These are phyloP conservation scores for Thamnophis elegans DNA, from an alignment of 2,797 vertebrate species.

Conservation along the genomic window DNA sequence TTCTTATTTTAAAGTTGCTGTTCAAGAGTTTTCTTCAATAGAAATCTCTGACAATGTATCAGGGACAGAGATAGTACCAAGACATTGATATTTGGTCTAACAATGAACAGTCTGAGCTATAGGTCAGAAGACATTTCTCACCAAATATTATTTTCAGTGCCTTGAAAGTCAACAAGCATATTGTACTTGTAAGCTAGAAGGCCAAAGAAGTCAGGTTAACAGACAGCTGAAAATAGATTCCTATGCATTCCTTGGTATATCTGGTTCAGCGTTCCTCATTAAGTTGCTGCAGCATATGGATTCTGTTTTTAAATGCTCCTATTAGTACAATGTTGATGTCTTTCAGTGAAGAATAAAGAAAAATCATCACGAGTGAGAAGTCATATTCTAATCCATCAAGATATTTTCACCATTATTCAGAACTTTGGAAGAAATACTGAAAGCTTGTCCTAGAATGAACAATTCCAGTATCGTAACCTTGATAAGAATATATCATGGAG, in stretches of 20 bases:
- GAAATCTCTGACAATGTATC: not conserved
- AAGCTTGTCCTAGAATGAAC: not conserved
- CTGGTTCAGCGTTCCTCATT: not conserved
- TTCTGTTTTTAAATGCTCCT: not conserved
- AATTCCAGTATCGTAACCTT: not conserved
- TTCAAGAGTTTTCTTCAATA: not conserved
- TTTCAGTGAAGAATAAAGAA: not conserved
- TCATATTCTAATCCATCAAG: not conserved
- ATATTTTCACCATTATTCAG: not conserved
- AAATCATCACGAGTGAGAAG: not conserved
- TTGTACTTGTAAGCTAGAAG: not conserved
- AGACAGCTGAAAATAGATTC: not conserved
- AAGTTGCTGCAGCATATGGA: not conserved
- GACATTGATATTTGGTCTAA: not conserved
- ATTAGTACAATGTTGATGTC: not conserved
- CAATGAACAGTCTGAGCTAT: not conserved
- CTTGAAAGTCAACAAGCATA: not conserved
- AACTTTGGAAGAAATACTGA: not conserved
- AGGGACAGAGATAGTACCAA: not conserved
- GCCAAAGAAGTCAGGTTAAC: not conserved
- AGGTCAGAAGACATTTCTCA: not conserved
- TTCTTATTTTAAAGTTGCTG: not conserved
- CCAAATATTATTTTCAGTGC: not conserved
- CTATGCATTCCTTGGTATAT: not conserved
- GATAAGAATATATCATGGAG: not conserved